Evolutionary conservation across 2,797 vertebrate species (phyloP), one percentile per base, ranked within the genome.

Genomic region (Urophycis tenuis): DNA sequence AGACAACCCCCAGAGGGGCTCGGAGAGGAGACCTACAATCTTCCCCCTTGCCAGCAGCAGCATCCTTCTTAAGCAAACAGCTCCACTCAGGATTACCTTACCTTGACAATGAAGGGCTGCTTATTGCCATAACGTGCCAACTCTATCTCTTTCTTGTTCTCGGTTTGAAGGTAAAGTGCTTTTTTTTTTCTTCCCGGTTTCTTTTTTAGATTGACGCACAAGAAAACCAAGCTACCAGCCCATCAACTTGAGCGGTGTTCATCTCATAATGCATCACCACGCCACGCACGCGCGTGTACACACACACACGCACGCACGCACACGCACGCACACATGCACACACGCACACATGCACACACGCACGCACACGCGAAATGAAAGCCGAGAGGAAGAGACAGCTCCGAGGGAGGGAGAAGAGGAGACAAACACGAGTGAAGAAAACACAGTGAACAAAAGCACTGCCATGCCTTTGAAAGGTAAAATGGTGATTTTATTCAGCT

Each of bases 41-140:
- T 89, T 87, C 89, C 85, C 87, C 86, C 86, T 91, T 29, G 60
- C 60, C 60, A 29, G 60, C 88, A 29, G 60, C 88, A 88, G 86
- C 89, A 88, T 87, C 86, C 88, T 85, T 88, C 85, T 88, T 88
- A 89, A 91, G 90, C 87, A 91, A 91, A 92, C 86, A 86, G 90
- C 86, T 87, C 78, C 88, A 82, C 87, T 88, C 86, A 82, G 82
- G 87, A 11, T 87, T 86, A 81, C 80, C 30, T 70, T 87, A 85
- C 84, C 84, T 81, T 79, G 85, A 84, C 89, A 88, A 88, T 87
- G 76, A 82, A 85, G 41, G 82, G 72, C 74, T 81, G 88, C 85
- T 87, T 89, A 67, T 79, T 82, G 83, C 82, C 79, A 84, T 79
- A 87, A 90, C 83, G 86, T 79, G 72, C 83, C 81, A 77, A 53